Conservation (phyloP, 1,140 invertebrate species). For the Chymomyza costata region DNA sequence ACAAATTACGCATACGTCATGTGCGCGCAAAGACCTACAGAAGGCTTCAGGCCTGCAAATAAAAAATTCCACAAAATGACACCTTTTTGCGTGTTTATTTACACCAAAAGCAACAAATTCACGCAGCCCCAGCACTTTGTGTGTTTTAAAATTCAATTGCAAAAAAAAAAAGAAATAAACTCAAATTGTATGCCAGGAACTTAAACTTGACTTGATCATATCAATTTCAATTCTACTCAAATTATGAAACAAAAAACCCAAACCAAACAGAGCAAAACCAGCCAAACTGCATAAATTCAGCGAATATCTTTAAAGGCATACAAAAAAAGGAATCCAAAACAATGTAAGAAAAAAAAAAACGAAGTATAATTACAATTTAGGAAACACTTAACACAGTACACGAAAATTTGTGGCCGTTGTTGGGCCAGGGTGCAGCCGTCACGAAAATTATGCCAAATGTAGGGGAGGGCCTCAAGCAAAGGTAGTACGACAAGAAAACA, state of each 20-base stretch:
- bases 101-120: constrained; percentile 7
- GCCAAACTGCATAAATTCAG: constrained; percentile 43
- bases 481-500: constrained; percentile 7
- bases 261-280: constrained; percentile 22
- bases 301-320: constrained; percentile 59
- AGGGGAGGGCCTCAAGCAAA: constrained; percentile 31
- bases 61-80: neutral
- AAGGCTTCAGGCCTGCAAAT: neutral
- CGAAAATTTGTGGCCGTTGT: constrained; percentile 31
- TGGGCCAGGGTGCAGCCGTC: constrained; percentile 19
- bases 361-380: constrained; percentile 71
- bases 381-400: constrained; percentile 60
- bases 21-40: constrained; percentile 14
- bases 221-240: constrained; percentile 62
- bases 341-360: neutral
- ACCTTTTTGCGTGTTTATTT: too few relatives aligned
- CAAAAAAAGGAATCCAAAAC: neutral
- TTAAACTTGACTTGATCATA: constrained; percentile 56
- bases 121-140: constrained; percentile 3
- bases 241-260: constrained; percentile 25
- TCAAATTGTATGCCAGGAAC: constrained; percentile 43
- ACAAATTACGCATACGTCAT: constrained; percentile 42
- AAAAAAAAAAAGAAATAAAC: constrained; percentile 58
- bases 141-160: constrained; percentile 71
- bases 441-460: neutral